Conservation (phyloP, 2,113 vertebrate species). For the Felis chaus region DNA sequence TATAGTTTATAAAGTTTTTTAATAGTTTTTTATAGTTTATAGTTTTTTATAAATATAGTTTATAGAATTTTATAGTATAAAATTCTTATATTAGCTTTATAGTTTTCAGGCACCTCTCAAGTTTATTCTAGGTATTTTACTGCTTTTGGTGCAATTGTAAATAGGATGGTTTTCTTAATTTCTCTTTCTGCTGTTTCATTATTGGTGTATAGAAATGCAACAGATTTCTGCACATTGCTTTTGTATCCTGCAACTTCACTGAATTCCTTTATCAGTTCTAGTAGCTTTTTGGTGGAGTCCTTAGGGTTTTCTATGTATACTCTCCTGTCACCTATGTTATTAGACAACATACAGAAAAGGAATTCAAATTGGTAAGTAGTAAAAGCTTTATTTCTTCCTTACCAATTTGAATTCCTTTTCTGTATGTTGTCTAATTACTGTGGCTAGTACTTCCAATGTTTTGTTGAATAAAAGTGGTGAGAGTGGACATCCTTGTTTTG, state of each 20-base stretch:
- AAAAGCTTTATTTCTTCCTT: no score
- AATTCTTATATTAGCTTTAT: not conserved
- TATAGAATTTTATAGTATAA: no score
- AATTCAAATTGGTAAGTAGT: no score
- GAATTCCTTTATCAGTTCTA: not conserved
- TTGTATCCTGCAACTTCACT: not conserved
- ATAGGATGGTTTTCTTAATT: not conserved
- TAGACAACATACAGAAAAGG: no score
- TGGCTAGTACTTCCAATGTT: not conserved
- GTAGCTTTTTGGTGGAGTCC: not conserved
- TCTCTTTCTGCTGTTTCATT: not conserved
- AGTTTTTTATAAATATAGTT: no score
- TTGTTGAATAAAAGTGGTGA: no score
- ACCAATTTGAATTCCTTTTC: not conserved
- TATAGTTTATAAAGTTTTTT: not conserved
- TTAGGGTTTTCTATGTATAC: not conserved
- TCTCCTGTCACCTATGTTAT: no score
- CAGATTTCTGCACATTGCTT: not conserved
- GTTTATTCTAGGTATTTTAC: not conserved
- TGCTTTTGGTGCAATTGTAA: not conserved
- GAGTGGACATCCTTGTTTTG: not conserved
- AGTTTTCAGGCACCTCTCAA: not conserved
- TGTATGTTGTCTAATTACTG: not conserved
- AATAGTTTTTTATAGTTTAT: no score
- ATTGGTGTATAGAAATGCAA: not conserved